Base-by-base conservation (phyloP, 2,113 vertebrate genomes). In the Limanda limanda region DNA sequence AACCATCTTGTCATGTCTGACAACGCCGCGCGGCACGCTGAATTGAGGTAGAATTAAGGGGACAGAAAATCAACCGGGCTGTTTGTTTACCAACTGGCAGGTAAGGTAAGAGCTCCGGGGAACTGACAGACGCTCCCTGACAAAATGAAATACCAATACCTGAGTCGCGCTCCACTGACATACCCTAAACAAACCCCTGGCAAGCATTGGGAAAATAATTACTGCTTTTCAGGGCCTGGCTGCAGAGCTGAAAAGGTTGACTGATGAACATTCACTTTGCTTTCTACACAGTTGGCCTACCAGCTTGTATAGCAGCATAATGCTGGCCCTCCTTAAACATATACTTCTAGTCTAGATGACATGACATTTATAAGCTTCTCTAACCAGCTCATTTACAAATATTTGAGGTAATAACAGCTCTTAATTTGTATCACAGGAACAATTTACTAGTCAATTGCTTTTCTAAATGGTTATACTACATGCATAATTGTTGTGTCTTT, bases 171-270 rank as follows among this genome's bases (percentile, higher is more conserved):
- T 86, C 73, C 86, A 82, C 87, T 89, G 72, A 82, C 77, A 61
- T 82, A 76, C 73, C 78, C 85, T 86, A 90, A 93, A 93, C 92
- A 92, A 86, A 78, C 75, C 82, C 68, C 70, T 17, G 68, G 76
- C 73, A 75, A 80, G 84, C 74, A 91, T 78, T 78, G 89, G 82
- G 79, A 88, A 92, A 90, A 85, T 86, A 87, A 94, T 91, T 88
- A 87, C 68, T 61, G 80, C 75, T 83, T 83, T 89, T 71, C 61
- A 4, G 71, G 69, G 63, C 7, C 55, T 37, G 10, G 45, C 54
- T 62, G 48, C n/a, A 14, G 42, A 40, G 52, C 24, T 55, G 63
- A 67, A 66, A 71, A 79, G 81, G 57, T 55, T 71, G 64, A 70
- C 74, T 81, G 76, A 60, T 81, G 60, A 74, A 68, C 72, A 65